phyloP scores from a whole-genome alignment of 2,797 vertebrate genomes.

The Eospalax fontanierii region DNA sequence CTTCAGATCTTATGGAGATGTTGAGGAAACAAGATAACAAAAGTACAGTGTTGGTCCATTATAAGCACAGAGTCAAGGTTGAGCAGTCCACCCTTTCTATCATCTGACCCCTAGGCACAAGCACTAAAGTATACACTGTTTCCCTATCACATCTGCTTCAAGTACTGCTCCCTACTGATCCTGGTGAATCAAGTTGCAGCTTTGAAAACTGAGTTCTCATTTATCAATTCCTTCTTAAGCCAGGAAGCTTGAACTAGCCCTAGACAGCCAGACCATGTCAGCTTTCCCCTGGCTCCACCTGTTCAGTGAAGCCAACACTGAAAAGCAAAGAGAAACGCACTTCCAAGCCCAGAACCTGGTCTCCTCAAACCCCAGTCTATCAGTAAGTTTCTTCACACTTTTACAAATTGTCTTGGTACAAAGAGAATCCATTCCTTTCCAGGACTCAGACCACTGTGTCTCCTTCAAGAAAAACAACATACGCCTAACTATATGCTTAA shows the following conservation, averaged over 20 bases:
- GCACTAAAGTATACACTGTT: too few species aligned
- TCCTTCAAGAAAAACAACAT: background rate
- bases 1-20: background rate
- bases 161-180: background rate
- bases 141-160: background rate
- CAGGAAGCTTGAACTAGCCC: background rate
- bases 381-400: background rate
- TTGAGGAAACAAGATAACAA: slow-evolving; percentile 17
- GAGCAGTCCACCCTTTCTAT: background rate
- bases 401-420: background rate
- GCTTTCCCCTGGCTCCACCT: background rate
- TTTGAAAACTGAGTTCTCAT: slow-evolving; percentile 10
- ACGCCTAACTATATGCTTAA: background rate
- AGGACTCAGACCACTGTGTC: background rate
- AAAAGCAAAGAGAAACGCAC: background rate
- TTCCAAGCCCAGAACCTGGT: background rate
- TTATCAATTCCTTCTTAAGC: slow-evolving; percentile 67
- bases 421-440: background rate
- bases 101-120: background rate
- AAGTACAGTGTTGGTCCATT: background rate
- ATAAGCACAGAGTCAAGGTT: background rate
- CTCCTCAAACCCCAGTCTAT: background rate
- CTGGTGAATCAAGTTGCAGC: slow-evolving; percentile 2
- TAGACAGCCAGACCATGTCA: background rate
- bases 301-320: background rate